Base-by-base conservation (phyloP, 2,888 invertebrate species). In the Phaedon cochleariae region DNA sequence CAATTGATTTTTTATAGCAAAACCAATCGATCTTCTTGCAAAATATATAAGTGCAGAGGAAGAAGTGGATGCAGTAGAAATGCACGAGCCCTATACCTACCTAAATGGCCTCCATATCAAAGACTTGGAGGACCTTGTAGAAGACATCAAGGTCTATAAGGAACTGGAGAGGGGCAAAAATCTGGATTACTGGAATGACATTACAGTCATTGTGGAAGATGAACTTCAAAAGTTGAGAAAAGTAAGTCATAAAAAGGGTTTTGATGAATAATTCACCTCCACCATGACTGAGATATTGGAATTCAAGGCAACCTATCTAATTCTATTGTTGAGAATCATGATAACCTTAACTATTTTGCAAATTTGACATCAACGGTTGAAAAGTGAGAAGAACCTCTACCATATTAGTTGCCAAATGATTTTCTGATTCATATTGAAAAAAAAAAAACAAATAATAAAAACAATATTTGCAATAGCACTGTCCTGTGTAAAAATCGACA, bases 81-180 rank as follows among this genome's bases (percentile, higher is more conserved):
- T 99, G 95, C 96, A 97, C 80, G 98, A 99, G 82, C 98, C 99
- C 0, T 97, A 98, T 81, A 94, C 94, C 0, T 97, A 97, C 81
- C 87, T 99, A 0, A 94, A 96, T 79, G 97, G 98, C 0, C 85
- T 98, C 62, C 92, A 92, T 15, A 88, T 93, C 5, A 90, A 92
- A 72, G 98, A 99, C 82, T 85, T 98, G 20, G 98, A 99, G 82
- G 99, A 99, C 85, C 85, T 99, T 15, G 87, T 97, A 0, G 98
- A 94, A 74, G 99, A 99, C 80, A 98, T 99, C 63, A 95, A 96
- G 84, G 94, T 94, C 7, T 97, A 98, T 84, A 92, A 95, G 80
- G 94, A 97, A 85, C 84, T 98, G 74, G 98, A 98, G 84, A 90
- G 92, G 76, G 92, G 92, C 7, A 92, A 90, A 73, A 95, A 98